Conservation (phyloP, 2,113 vertebrate genomes). For the Myanophis thanlyinensis region DNA sequence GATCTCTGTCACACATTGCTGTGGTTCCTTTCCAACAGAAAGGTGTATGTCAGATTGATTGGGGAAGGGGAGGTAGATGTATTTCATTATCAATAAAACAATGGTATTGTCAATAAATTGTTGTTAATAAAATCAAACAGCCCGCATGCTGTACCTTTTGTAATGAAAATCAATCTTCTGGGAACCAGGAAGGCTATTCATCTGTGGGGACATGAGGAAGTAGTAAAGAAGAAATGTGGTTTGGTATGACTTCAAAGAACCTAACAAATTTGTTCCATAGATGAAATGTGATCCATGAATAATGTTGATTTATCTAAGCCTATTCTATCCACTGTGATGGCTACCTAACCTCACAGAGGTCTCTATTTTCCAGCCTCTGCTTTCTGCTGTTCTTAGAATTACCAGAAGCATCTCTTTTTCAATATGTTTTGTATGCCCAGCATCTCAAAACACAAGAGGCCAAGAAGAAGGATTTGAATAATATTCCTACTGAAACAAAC, state of each 20-base stretch:
- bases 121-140: neutral
- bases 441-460: neutral
- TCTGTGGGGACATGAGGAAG: neutral
- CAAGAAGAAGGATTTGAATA: neutral
- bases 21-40: neutral
- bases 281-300: neutral
- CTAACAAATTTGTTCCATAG: no score
- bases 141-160: neutral
- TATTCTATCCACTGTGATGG: neutral
- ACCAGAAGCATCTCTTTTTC: neutral
- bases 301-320: neutral
- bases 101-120: neutral
- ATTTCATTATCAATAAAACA: neutral
- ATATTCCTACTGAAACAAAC: neutral
- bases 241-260: neutral
- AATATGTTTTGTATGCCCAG: neutral
- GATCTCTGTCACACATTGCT: neutral
- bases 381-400: neutral
- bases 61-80: neutral
- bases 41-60: neutral
- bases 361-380: neutral
- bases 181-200: neutral
- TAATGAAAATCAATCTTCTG: neutral
- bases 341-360: neutral
- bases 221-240: neutral